These are phyloP conservation scores for Poeciliopsis presidionis DNA, from an alignment of 2,797 vertebrate species.

Conservation along the genomic window DNA sequence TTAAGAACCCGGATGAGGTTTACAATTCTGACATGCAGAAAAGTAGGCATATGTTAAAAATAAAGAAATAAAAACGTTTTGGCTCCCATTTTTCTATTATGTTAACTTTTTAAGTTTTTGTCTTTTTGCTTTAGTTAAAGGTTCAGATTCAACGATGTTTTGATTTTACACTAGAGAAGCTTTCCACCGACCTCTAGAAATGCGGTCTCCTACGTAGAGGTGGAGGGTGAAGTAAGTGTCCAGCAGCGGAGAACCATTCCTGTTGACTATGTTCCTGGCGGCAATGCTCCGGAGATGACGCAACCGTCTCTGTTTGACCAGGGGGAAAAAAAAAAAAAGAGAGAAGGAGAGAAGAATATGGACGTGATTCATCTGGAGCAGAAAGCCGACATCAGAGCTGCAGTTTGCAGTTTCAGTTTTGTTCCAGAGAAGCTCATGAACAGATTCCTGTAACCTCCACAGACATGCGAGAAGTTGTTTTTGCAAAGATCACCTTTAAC, in stretches of 20 bases:
- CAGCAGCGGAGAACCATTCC: constrained; percentile 91
- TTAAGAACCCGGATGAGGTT: neutral
- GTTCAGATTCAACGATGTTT: neutral
- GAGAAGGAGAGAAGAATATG: neutral
- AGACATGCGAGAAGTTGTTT: neutral
- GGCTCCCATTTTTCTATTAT: too few relatives aligned
- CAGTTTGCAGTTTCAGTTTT: constrained; percentile 11
- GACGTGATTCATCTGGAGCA: neutral
- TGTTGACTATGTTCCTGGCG: constrained; percentile 94
- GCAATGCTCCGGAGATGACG: constrained; percentile 96
- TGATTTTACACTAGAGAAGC: neutral
- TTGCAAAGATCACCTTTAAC: neutral
- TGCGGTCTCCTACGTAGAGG: constrained; percentile 84
- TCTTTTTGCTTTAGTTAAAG: too few relatives aligned
- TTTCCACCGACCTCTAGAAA: constrained; percentile 87
- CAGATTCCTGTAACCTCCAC: neutral
- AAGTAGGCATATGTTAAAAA: neutral
- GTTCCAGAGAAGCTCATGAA: neutral
- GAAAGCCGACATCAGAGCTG: constrained; percentile 20
- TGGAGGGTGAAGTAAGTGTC: constrained; percentile 98
- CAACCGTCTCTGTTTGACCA: constrained; percentile 86
- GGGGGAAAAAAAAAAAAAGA: neutral
- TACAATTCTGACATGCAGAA: neutral
- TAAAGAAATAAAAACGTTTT: neutral
- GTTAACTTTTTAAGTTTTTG: too few relatives aligned